These are phyloP conservation scores for Dione juno DNA, from an alignment of 2,888 invertebrate genomes.

Conservation along the genomic window DNA sequence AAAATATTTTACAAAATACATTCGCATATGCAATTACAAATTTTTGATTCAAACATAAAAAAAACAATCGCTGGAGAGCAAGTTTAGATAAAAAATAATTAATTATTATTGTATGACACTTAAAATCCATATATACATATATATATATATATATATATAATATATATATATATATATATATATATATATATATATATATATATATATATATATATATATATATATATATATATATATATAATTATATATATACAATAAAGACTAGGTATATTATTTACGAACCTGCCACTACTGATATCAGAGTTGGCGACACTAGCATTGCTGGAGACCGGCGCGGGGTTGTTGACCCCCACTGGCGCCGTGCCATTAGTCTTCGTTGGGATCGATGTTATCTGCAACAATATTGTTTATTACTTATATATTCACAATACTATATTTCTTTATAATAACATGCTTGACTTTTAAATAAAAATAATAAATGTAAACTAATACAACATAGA, in stretches of 20 bases:
- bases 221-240: too few relatives aligned
- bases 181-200: too few relatives aligned
- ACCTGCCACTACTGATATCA: conserved; percentile 79
- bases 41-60: background rate
- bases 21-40: background rate
- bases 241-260: too few relatives aligned
- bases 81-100: background rate
- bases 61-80: conserved; percentile 6
- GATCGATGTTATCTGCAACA: conserved; percentile 71
- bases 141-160: too few relatives aligned
- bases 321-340: conserved; percentile 66
- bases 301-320: conserved; percentile 73
- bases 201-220: too few relatives aligned
- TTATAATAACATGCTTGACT: too few relatives aligned
- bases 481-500: too few relatives aligned
- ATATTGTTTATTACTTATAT: conserved; percentile 25
- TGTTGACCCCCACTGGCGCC: conserved; percentile 55
- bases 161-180: too few relatives aligned
- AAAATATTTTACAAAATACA: background rate
- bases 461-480: too few relatives aligned
- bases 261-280: conserved; percentile 43
- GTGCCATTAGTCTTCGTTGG: conserved; percentile 69
- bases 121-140: conserved; percentile 7
- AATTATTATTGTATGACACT: background rate
- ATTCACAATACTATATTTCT: background rate